Evolutionary conservation across 35 echinoderm and acorn worm genomes (phyloP), one percentile per base, ranked within the genome.

Genomic region (Anneissia japonica): DNA sequence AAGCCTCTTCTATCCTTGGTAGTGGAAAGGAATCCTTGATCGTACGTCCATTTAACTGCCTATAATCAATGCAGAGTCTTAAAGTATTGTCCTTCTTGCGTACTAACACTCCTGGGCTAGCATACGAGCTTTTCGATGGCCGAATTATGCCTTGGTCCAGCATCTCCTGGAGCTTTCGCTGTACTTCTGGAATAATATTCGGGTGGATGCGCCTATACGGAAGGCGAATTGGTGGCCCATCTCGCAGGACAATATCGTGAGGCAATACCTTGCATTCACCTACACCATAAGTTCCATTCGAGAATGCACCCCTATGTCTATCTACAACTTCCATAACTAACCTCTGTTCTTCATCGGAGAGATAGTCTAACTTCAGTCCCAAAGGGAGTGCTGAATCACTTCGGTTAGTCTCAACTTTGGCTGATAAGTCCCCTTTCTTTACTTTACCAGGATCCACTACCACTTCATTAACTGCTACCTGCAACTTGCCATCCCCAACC

Each of bases 41-140:
- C 30, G 87, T 81, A 19, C 72, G 55, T 29, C 75, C 36, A 75
- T 91, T 86, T 4, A 91, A 37, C 46, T 86, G 46, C 7, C 89
- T 73, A 39, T 91, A 91, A 38, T 91, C 89, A 23, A 91, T 77
- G 74, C 89, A 91, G 21, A 91, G 41, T 14, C 89, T 34, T 33
- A 91, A 32, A 64, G 55, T 73, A 0, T 30, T 31, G 74, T 91
- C 89, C 28, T 86, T 86, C 77, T 91, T 86, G 10, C 75, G 32
- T 9, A 91, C 84, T 28, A 46, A 40, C 38, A 82, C 80, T 0
- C 37, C 37, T 21, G 37, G 80, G 21, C 80, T 82, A 19, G 38
- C 80, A 82, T 82, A 82, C 0, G 80, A 37, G 3, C 36, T 41
- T 14, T 30, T 30, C 10, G 34, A 38, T 46, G 30, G n/a, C 31